These are phyloP conservation scores for Ophion obscuratus DNA, from an alignment of 2,888 invertebrate species.

Conservation along the genomic window DNA sequence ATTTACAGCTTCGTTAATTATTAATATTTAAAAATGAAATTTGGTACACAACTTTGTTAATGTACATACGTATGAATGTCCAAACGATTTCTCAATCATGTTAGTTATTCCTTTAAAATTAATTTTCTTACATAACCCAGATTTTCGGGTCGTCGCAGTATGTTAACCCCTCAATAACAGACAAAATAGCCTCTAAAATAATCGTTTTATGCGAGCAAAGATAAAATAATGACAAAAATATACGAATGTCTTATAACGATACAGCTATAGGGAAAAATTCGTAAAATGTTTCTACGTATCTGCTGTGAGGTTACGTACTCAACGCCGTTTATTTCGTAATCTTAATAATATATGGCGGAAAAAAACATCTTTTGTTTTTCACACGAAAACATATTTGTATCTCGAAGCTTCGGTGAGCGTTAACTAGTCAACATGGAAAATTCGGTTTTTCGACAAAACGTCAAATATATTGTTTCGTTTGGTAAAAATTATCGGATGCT, in stretches of 20 bases:
- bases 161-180: not conserved
- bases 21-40: too few species aligned
- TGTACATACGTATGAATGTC: too few species aligned
- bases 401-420: not conserved
- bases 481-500: slow-evolving; percentile 12
- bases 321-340: not conserved
- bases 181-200: not conserved
- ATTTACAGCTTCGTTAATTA: too few species aligned
- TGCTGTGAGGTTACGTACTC: not conserved
- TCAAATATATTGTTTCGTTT: not conserved
- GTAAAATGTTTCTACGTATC: not conserved
- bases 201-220: not conserved
- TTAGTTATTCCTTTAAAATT: too few species aligned
- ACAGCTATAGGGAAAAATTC: not conserved
- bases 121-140: too few species aligned
- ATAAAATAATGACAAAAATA: not conserved
- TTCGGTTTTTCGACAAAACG: not conserved
- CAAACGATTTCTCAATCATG: too few species aligned
- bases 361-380: not conserved
- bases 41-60: too few species aligned
- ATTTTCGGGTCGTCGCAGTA: too few species aligned
- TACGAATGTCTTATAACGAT: not conserved
- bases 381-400: not conserved
- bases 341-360: not conserved
- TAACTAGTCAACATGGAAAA: not conserved